phyloP scores from a whole-genome alignment of 2,888 invertebrate species.

The Drosophila stalkeri region DNA sequence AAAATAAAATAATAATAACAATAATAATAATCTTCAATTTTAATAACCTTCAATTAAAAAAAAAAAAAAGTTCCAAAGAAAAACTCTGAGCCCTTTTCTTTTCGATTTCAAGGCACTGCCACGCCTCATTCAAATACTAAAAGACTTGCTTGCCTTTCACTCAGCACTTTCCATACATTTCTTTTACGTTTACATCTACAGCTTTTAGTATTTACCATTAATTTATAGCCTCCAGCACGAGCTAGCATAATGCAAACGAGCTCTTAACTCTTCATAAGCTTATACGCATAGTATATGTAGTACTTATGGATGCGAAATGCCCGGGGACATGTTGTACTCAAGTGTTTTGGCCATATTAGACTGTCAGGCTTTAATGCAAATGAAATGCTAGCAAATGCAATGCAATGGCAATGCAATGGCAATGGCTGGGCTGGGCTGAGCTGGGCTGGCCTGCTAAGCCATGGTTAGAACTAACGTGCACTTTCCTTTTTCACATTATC shows the following conservation, averaged over 20 bases:
- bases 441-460: constrained; percentile 28
- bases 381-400: constrained; percentile 71
- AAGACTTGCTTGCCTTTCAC: neutral
- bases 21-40: neutral
- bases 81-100: neutral
- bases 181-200: neutral
- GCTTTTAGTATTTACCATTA: constrained; percentile 1
- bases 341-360: constrained; percentile 42
- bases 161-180: neutral
- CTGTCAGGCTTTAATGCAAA: constrained; percentile 68
- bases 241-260: constrained; percentile 16
- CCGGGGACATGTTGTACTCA: constrained; percentile 39
- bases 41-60: neutral
- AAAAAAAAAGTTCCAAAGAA: neutral
- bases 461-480: constrained; percentile 51
- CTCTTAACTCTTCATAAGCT: constrained; percentile 40
- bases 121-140: neutral
- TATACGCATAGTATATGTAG: constrained; percentile 8
- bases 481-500: constrained; percentile 74
- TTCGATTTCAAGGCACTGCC: neutral
- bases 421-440: constrained; percentile 7
- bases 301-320: constrained; percentile 17
- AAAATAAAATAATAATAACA: too few species aligned
- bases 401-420: constrained; percentile 40
- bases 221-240: constrained; percentile 11